Evolutionary conservation across 2,113 vertebrate species (phyloP).

Genomic region (Oncorhynchus tshawytscha): DNA sequence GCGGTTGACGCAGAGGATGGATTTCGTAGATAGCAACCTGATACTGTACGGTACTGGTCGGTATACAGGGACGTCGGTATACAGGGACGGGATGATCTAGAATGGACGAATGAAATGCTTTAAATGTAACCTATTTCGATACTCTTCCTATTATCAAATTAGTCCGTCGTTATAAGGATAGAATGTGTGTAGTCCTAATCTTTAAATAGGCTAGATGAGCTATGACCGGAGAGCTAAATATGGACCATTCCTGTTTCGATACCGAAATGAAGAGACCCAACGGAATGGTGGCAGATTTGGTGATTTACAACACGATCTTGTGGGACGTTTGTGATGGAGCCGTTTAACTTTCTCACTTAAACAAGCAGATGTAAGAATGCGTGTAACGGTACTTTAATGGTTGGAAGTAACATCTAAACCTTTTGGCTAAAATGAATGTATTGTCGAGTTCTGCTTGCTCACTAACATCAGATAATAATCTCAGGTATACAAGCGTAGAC

Average conservation of each 20-base stretch:
- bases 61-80: neutral
- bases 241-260: neutral
- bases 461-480: neutral
- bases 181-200: no score
- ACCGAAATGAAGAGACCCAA: neutral
- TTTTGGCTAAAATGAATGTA: neutral
- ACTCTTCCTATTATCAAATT: no score
- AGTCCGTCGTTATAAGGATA: no score
- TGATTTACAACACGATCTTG: neutral
- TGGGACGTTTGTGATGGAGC: neutral
- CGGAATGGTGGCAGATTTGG: slow-evolving; percentile 22
- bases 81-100: slow-evolving; percentile 8
- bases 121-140: no score
- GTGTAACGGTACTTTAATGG: slow-evolving; percentile 25
- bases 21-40: slow-evolving; percentile 26
- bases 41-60: neutral
- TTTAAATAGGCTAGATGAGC: neutral
- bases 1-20: slow-evolving; percentile 56
- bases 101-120: neutral
- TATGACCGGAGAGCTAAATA: no score
- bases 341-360: neutral
- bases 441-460: neutral
- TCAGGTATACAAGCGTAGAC: no score
- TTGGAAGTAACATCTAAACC: neutral
- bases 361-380: slow-evolving; percentile 22